Percentiles rank a stretch among this genome's conserved stretches.
Evolutionary conservation across 2,888 invertebrate genomes (phyloP).

Genomic region (Rhagophthalmus giganteus): DNA sequence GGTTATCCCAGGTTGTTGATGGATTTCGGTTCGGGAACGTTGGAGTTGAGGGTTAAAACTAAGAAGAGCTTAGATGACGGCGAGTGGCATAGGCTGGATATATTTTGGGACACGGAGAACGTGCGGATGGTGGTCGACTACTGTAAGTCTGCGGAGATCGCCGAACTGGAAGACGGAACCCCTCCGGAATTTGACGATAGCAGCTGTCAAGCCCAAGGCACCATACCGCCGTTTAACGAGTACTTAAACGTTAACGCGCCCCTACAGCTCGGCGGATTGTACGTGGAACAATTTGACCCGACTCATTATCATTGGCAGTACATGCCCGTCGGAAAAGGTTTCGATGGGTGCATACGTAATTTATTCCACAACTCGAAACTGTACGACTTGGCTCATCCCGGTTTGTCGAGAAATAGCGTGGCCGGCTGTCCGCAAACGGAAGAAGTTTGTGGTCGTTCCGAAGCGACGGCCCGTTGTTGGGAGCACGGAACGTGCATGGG

Average conservation of each 20-base stretch:
- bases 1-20: slow-evolving; percentile 88
- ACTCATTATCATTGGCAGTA: slow-evolving; percentile 89
- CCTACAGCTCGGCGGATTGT: slow-evolving; percentile 91
- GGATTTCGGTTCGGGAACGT: slow-evolving; percentile 93
- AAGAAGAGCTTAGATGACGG: slow-evolving; percentile 91
- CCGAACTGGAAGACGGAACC: slow-evolving; percentile 87
- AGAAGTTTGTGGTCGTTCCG: slow-evolving; percentile 85
- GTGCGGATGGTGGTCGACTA: slow-evolving; percentile 91
- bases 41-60: slow-evolving; percentile 82
- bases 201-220: slow-evolving; percentile 86
- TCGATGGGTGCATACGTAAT: slow-evolving; percentile 95
- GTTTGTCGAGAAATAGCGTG: slow-evolving; percentile 80
- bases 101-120: slow-evolving; percentile 94
- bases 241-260: slow-evolving; percentile 95
- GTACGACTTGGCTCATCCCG: slow-evolving; percentile 94
- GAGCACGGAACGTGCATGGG: slow-evolving; percentile 95
- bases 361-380: slow-evolving; percentile 93
- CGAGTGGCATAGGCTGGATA: slow-evolving; percentile 95
- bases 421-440: slow-evolving; percentile 94
- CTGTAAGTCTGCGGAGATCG: slow-evolving; percentile 86
- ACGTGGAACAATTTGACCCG: slow-evolving; percentile 87
- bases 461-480: slow-evolving; percentile 84
- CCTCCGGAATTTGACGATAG: slow-evolving; percentile 87
- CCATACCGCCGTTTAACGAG: slow-evolving; percentile 92
- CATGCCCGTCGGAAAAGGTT: slow-evolving; percentile 86